Conservation (phyloP, 2,113 vertebrate genomes). For the Toxotes jaculatrix region DNA sequence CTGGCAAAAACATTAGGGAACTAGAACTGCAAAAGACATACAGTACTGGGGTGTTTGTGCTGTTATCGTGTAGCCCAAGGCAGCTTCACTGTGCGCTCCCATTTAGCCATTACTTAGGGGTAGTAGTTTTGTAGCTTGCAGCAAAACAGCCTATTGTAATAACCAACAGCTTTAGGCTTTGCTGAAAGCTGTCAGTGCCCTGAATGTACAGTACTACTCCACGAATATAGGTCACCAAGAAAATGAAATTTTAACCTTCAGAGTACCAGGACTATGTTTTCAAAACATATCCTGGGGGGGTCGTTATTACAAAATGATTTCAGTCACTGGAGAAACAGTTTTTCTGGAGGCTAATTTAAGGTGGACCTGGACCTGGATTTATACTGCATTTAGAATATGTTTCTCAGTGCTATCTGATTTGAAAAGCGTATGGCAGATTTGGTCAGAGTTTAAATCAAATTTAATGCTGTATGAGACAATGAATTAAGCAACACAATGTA, state of each 20-base stretch:
- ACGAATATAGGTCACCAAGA: conserved; percentile 63
- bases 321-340: conserved; percentile 16
- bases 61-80: conserved; percentile 74
- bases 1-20: conserved; percentile 33
- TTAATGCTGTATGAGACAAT: neutral
- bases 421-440: neutral
- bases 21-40: conserved; percentile 52
- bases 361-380: neutral
- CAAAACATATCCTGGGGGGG: conserved; percentile 27
- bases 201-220: conserved; percentile 41
- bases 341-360: conserved; percentile 28
- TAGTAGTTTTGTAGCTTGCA: conserved; percentile 70
- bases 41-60: conserved; percentile 64
- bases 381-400: neutral
- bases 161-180: conserved; percentile 81
- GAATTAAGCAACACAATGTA: neutral
- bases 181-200: conserved; percentile 63
- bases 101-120: conserved; percentile 77
- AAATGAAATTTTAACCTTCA: conserved; percentile 49
- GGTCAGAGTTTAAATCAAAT: neutral
- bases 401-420: neutral
- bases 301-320: conserved; percentile 35
- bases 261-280: conserved; percentile 23
- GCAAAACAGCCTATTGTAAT: conserved; percentile 73
- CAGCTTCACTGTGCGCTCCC: conserved; percentile 68